Evolutionary conservation across 1,140 invertebrate genomes (phyloP).

Genomic region (Drosophila takahashii): DNA sequence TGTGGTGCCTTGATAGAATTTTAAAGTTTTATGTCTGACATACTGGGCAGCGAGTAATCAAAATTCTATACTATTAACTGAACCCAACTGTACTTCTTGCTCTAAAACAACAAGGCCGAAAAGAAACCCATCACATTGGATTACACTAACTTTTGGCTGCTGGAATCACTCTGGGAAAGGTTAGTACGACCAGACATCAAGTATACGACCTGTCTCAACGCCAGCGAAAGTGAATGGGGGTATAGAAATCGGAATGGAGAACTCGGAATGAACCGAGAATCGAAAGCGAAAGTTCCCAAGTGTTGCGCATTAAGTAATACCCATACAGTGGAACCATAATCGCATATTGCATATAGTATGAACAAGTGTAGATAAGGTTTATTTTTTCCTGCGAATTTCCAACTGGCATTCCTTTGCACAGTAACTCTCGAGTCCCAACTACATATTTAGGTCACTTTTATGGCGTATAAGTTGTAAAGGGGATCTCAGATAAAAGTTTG

Average conservation of each 20-base stretch:
- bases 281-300: conserved; percentile 71
- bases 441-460: conserved; percentile 38
- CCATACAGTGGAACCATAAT: conserved; percentile 29
- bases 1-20: conserved; percentile 67
- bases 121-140: conserved; percentile 71
- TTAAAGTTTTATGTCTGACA: conserved; percentile 63
- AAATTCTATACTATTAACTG: conserved; percentile 29
- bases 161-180: conserved; percentile 76
- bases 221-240: conserved; percentile 30
- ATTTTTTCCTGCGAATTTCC: conserved; percentile 53
- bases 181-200: conserved; percentile 59
- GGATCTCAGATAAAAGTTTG: conserved; percentile 24
- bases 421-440: conserved; percentile 7
- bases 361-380: conserved; percentile 58
- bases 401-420: conserved; percentile 44
- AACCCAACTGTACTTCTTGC: conserved; percentile 60
- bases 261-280: conserved; percentile 42
- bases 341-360: conserved; percentile 35
- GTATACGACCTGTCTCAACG: conserved; percentile 63
- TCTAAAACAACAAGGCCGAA: neutral
- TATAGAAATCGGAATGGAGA: conserved; percentile 28
- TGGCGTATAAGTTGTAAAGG: neutral
- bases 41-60: conserved; percentile 17
- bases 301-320: conserved; percentile 52
- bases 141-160: conserved; percentile 75